Conservation (phyloP, 2,797 vertebrate species). For the Poecile montanus region DNA sequence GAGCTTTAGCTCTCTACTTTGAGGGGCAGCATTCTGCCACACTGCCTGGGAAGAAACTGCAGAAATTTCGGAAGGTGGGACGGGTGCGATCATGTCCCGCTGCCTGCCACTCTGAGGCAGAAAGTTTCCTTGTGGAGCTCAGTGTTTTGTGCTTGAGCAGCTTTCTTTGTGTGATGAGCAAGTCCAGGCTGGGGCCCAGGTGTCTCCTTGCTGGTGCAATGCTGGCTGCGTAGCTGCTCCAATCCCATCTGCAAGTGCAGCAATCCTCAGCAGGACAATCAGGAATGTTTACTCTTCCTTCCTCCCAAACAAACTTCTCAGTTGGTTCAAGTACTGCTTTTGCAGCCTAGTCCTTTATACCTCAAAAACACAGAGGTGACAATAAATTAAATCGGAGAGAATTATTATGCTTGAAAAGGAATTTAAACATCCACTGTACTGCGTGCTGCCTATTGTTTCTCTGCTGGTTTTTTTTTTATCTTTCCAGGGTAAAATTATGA, state of each 20-base stretch:
- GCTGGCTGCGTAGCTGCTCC: background rate
- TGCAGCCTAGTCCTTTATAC: background rate
- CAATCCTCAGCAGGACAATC: background rate
- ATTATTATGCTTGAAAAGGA: background rate
- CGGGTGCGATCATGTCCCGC: background rate
- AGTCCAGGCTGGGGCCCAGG: background rate
- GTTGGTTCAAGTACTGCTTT: background rate
- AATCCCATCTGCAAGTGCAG: background rate
- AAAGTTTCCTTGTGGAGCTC: background rate
- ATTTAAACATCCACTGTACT: background rate
- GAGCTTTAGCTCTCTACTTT: background rate
- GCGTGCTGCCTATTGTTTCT: background rate
- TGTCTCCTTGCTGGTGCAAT: background rate
- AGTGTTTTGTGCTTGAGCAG: background rate
- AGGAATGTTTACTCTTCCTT: background rate
- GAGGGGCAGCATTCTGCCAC: background rate
- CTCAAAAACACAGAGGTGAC: background rate
- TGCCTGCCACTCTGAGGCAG: background rate
- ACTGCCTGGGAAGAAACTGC: background rate
- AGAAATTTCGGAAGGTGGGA: background rate
- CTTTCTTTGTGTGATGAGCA: background rate
- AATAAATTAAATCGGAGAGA: background rate
- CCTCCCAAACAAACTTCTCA: background rate
- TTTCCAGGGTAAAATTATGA: background rate
- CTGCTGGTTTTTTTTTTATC: background rate